phyloP scores from a whole-genome alignment of 2,888 invertebrate species.

The Drosophila meridiana region DNA sequence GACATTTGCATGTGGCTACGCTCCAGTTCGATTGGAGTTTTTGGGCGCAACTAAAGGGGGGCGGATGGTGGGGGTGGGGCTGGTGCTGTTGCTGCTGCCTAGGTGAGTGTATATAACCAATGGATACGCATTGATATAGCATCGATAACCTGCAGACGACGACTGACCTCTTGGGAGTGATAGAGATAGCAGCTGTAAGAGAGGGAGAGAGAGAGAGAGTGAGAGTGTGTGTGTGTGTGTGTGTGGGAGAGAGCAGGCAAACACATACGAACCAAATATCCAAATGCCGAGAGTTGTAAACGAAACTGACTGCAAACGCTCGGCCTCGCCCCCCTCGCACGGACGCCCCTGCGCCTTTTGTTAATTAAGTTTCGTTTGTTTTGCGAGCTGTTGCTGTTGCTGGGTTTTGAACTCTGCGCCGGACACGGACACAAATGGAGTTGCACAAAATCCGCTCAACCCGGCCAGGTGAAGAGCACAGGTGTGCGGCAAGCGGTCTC shows the following conservation, averaged over 20 bases:
- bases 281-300: conserved; percentile 35
- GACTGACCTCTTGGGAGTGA: conserved; percentile 50
- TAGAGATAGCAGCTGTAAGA: conserved; percentile 37
- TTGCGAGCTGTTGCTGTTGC: conserved; percentile 49
- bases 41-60: conserved; percentile 3
- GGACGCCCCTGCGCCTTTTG: conserved; percentile 62
- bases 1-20: conserved; percentile 53
- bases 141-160: conserved; percentile 54
- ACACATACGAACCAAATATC: conserved; percentile 48
- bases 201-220: neutral
- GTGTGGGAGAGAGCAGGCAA: conserved; percentile 9
- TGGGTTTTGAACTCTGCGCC: conserved; percentile 55
- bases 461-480: neutral
- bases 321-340: neutral
- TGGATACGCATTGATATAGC: conserved; percentile 77
- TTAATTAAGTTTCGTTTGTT: conserved; percentile 83
- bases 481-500: conserved; percentile 12
- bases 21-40: conserved; percentile 39
- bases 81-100: conserved; percentile 6
- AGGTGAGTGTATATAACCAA: conserved; percentile 61
- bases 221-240: neutral
- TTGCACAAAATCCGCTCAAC: conserved; percentile 12
- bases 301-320: conserved; percentile 36
- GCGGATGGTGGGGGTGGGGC: neutral
- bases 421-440: conserved; percentile 56